Conservation (phyloP, 2,797 vertebrate species). For the Sebastes nivosus region DNA sequence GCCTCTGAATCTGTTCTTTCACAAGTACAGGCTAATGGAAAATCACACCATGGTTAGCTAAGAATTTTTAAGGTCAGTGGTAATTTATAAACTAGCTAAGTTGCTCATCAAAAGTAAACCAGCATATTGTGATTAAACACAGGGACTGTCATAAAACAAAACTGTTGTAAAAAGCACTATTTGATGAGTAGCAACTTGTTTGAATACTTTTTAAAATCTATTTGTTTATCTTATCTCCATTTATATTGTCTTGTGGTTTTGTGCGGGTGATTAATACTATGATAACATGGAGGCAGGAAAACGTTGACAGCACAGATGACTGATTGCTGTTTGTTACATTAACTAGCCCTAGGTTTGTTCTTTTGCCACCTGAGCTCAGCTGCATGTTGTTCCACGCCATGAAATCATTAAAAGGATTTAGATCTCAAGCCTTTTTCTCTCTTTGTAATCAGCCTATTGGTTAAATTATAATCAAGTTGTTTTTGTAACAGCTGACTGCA, state of each 20-base stretch:
- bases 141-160: background rate
- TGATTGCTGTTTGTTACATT: background rate
- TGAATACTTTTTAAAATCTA: background rate
- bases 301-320: background rate
- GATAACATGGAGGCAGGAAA: background rate
- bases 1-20: background rate
- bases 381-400: background rate
- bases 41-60: background rate
- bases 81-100: background rate
- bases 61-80: background rate
- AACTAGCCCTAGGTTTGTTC: background rate
- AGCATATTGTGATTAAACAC: background rate
- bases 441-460: background rate
- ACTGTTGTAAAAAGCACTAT: background rate
- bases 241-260: background rate
- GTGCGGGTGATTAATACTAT: background rate
- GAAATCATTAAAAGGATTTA: background rate
- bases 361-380: slow-evolving; percentile 19
- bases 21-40: background rate
- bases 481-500: background rate
- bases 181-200: background rate
- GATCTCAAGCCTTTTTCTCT: background rate
- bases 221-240: background rate
- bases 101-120: background rate
- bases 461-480: background rate